Evolutionary conservation across 2,113 vertebrate species (phyloP).

Genomic region (Gambusia holbrooki): DNA sequence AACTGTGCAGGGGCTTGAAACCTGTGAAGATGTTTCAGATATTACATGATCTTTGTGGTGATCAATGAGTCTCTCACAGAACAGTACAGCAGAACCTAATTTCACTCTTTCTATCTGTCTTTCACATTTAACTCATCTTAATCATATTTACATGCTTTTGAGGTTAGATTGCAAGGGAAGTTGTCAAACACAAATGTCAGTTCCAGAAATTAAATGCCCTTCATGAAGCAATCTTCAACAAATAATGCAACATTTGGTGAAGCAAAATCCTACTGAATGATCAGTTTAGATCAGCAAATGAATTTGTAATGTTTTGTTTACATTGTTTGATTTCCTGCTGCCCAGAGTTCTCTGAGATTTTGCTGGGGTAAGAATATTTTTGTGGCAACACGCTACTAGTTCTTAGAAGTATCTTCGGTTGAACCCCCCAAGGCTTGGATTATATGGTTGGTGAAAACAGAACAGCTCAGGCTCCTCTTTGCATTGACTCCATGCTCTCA

Average conservation of each 20-base stretch:
- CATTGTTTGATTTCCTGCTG: slow-evolving; percentile 3
- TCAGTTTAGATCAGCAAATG: no score
- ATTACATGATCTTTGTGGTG: no score
- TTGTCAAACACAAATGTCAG: not conserved
- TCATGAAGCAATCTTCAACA: not conserved
- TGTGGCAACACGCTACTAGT: slow-evolving; percentile 12
- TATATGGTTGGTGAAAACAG: slow-evolving; percentile 37
- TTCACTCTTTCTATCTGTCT: no score
- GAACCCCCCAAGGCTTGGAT: slow-evolving; percentile 49
- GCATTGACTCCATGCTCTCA: slow-evolving; percentile 28
- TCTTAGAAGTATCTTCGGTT: slow-evolving; percentile 49
- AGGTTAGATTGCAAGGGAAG: not conserved
- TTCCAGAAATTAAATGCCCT: not conserved
- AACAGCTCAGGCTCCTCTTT: slow-evolving; percentile 14
- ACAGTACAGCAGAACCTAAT: no score
- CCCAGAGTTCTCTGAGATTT: slow-evolving; percentile 15
- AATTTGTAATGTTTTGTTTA: no score
- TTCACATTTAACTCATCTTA: no score
- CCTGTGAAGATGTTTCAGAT: no score
- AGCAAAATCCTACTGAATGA: not conserved
- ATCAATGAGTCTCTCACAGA: no score
- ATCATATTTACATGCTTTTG: not conserved
- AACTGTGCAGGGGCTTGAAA: no score
- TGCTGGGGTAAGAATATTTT: slow-evolving; percentile 34
- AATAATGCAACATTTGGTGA: not conserved